Conservation (phyloP, 2,888 invertebrate species). For the Cyrtodaria siliqua region DNA sequence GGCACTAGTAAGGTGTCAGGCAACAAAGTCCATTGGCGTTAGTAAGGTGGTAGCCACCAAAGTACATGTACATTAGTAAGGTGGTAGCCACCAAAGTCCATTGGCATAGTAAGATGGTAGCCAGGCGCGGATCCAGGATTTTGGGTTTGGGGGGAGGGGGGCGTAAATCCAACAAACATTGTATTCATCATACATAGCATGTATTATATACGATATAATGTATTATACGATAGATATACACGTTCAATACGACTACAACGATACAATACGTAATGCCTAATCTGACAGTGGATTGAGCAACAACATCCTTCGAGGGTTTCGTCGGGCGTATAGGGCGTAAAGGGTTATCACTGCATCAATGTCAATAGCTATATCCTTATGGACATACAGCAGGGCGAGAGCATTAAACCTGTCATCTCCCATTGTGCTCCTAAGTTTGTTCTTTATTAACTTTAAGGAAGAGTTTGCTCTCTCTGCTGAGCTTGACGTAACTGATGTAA, state of each 20-base stretch:
- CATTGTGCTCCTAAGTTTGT: conserved; percentile 32
- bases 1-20: too few relatives aligned
- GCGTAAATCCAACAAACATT: neutral
- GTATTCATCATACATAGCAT: conserved; percentile 3
- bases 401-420: conserved; percentile 44
- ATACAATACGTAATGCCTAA: neutral
- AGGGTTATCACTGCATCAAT: conserved; percentile 18
- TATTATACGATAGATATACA: neutral
- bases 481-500: conserved; percentile 54
- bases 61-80: too few relatives aligned
- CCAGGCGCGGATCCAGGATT: conserved; percentile 4
- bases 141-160: neutral
- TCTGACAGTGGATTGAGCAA: conserved; percentile 23
- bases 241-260: neutral
- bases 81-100: too few relatives aligned
- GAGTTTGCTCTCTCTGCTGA: conserved; percentile 52
- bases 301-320: conserved; percentile 36
- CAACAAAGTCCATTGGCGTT: too few relatives aligned
- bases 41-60: too few relatives aligned
- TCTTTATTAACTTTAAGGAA: conserved; percentile 44
- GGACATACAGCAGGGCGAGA: conserved; percentile 37
- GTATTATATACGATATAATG: neutral
- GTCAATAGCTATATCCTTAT: conserved; percentile 46
- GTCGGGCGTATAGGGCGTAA: conserved; percentile 8
- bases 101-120: too few relatives aligned